Conservation (phyloP, 2,888 invertebrate species). For the Mythimna vitellina region DNA sequence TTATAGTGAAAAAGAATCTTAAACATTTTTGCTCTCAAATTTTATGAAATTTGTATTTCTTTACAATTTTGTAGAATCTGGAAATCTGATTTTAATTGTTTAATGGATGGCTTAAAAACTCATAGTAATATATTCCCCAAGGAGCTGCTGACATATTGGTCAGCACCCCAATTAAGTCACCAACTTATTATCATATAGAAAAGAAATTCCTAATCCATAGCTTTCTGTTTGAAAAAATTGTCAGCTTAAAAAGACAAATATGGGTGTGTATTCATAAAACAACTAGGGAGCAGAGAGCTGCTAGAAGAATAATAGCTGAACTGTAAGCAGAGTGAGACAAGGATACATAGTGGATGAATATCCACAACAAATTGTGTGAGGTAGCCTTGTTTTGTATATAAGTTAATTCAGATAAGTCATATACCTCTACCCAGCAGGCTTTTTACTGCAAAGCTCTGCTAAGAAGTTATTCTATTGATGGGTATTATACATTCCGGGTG, state of each 20-base stretch:
- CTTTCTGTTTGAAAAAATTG: not conserved
- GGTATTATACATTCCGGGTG: not conserved
- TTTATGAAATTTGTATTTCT: not conserved
- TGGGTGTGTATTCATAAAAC: not conserved
- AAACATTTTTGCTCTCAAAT: not conserved
- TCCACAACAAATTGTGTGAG: not conserved
- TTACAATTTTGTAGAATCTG: too few species aligned
- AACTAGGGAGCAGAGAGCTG: not conserved
- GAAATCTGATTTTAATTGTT: not conserved
- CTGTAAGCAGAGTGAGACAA: not conserved
- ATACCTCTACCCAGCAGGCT: not conserved
- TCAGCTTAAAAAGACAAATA: not conserved
- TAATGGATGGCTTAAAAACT: not conserved
- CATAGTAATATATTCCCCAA: not conserved
- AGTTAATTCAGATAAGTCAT: not conserved
- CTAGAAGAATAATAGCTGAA: not conserved
- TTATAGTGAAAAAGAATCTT: too few species aligned
- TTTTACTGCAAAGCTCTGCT: not conserved
- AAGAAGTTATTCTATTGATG: not conserved
- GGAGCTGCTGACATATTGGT: not conserved
- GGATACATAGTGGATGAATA: not conserved
- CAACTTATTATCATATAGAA: not conserved
- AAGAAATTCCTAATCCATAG: not conserved
- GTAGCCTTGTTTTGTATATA: not conserved
- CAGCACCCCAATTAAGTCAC: not conserved